Evolutionary conservation across 2,797 vertebrate species (phyloP).

Genomic region (Stomatorhinus walkeri): DNA sequence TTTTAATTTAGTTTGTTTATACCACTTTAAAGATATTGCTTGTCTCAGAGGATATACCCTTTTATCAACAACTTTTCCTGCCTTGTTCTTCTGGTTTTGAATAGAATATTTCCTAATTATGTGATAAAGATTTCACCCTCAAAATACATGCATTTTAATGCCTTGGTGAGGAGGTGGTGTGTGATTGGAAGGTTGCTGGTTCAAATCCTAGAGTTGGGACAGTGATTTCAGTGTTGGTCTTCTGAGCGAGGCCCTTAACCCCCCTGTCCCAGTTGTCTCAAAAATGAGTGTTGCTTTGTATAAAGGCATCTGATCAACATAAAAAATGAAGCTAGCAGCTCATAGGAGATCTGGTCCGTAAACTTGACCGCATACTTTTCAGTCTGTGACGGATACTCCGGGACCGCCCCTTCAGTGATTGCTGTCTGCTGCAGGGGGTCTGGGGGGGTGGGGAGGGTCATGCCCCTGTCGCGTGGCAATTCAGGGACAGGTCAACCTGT

Average conservation of each 20-base stretch:
- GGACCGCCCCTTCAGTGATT: background rate
- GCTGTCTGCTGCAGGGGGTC: background rate
- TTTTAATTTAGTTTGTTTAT: slow-evolving; percentile 8
- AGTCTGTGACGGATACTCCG: background rate
- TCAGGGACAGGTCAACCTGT: background rate
- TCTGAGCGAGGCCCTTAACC: background rate
- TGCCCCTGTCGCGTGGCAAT: background rate
- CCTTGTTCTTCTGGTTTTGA: background rate
- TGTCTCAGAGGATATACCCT: background rate
- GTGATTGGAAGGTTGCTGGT: background rate
- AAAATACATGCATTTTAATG: background rate
- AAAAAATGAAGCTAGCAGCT: background rate
- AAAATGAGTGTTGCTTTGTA: background rate
- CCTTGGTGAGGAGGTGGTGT: background rate
- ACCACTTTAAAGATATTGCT: background rate
- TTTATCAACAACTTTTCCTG: background rate
- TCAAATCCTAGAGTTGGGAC: background rate
- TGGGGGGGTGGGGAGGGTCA: background rate
- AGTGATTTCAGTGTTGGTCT: background rate
- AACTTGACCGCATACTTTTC: background rate
- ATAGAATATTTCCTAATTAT: background rate
- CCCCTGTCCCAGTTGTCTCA: background rate
- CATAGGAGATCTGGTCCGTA: background rate
- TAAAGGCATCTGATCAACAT: background rate
- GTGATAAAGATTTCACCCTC: background rate